Evolutionary conservation across 2,888 invertebrate species (phyloP), one percentile per base, ranked within the genome.

Genomic region (Apamea epomidion): DNA sequence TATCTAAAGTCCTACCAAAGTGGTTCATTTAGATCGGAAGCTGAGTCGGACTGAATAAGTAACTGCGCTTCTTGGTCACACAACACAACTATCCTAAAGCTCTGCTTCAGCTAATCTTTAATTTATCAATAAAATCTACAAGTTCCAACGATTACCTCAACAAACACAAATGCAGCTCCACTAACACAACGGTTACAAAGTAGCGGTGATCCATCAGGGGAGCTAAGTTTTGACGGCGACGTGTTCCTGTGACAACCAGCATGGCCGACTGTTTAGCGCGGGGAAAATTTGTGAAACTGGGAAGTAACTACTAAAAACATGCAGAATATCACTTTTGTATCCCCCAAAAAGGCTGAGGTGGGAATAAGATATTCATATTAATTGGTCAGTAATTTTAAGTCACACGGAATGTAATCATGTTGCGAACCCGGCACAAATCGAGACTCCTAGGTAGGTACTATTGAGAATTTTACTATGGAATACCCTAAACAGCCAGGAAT

Each of bases 131-230:
- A 37, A 51, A 29, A 51, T 64, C 32, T 76, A 25, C 45, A 65
- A 58, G 58, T 78, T 65, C 45, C 80, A 45, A 10, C 78, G 64
- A 48, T 83, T 65, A 65, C 37, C 25, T 82, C 42, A 5, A 67
- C 65, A 48, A 42, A 78, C 42, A 83, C 64, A 68, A 79, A 73
- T 32, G 21, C 68, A 75, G 37, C 45, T 72, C 48, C 37, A 37
- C 45, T 29, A 75, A 71, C 67, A 68, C 45, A n/a, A 68, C 37
- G 18, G 72, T 64, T 80, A 73, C 58, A 69, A 75, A 78, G 51
- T 71, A 60, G 51, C 60, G 79, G 81, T 82, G 83, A 90, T 91
- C 90, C 84, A 90, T 90, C 91, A 90, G 29, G 68, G 18, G 71
- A 60, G 60, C 62, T 80, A 83, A 89, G 82, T 90, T 89, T 81